Evolutionary conservation across 1,140 invertebrate species (phyloP).

Genomic region (Hylyphantes graminicola): DNA sequence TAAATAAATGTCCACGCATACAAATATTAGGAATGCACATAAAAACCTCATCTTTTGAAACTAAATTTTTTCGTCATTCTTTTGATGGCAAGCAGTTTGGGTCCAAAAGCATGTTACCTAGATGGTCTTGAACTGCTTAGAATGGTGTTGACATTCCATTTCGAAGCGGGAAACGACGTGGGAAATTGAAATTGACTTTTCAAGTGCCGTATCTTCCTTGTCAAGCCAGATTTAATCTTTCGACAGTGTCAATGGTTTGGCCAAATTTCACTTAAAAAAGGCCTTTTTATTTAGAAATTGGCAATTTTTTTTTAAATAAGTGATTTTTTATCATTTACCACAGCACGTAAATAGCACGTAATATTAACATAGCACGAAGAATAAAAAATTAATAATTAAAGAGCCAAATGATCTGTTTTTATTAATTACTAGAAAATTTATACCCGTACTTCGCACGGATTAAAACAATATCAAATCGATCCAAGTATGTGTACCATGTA

Average conservation of each 20-base stretch:
- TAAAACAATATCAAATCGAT: too few species aligned
- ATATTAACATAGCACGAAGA: too few species aligned
- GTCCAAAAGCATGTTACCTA: neutral
- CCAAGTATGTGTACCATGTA: too few species aligned
- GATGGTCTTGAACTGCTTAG: constrained; percentile 12
- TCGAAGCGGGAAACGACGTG: neutral
- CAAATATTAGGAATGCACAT: too few species aligned
- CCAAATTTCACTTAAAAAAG: neutral
- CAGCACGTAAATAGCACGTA: too few species aligned
- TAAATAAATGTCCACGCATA: too few species aligned
- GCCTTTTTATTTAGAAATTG: neutral
- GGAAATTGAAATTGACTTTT: constrained; percentile 33
- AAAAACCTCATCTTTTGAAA: neutral
- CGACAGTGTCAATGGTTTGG: neutral
- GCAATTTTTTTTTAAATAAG: too few species aligned
- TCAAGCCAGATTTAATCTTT: neutral
- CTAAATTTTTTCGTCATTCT: neutral
- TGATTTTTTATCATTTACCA: too few species aligned
- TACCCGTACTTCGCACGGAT: too few species aligned
- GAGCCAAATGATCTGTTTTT: too few species aligned
- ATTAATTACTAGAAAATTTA: too few species aligned
- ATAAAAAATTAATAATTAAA: too few species aligned
- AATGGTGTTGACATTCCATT: constrained; percentile 21
- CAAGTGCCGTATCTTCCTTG: constrained; percentile 5
- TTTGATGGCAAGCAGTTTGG: neutral